Conservation (phyloP, 2,113 vertebrate genomes). For the Caranx ignobilis region DNA sequence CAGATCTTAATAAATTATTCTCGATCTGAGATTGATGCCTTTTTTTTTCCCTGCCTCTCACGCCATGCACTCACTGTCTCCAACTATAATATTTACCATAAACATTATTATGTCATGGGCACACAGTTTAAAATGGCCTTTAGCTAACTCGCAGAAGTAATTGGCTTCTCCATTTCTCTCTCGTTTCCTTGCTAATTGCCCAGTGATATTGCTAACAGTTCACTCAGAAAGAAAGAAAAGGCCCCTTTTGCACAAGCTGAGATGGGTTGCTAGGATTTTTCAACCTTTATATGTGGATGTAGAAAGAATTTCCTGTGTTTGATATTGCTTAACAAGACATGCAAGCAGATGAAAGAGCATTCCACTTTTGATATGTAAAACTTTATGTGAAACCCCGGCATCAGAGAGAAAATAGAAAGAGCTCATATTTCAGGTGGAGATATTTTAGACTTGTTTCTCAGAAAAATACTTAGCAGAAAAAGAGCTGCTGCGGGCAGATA, state of each 20-base stretch:
- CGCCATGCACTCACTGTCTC: conserved; percentile 87
- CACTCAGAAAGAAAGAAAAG: conserved; percentile 80
- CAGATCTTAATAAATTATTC: conserved; percentile 92
- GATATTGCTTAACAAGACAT: conserved; percentile 75
- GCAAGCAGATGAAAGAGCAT: conserved; percentile 68
- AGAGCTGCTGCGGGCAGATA: conserved; percentile 21
- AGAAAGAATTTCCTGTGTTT: conserved; percentile 72
- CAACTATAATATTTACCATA: conserved; percentile 92
- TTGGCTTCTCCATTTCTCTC: conserved; percentile 89
- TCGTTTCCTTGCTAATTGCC: conserved; percentile 88
- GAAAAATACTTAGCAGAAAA: conserved; percentile 54
- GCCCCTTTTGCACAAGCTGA: conserved; percentile 75
- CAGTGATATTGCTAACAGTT: conserved; percentile 86
- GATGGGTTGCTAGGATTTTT: conserved; percentile 75
- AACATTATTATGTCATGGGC: conserved; percentile 92
- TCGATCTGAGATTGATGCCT: conserved; percentile 89
- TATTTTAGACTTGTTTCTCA: conserved; percentile 72
- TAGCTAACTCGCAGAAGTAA: conserved; percentile 89
- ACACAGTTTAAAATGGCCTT: conserved; percentile 92
- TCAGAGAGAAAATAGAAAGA: conserved; percentile 69
- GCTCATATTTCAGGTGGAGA: conserved; percentile 72
- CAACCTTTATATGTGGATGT: conserved; percentile 69
- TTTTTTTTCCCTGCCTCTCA: conserved; percentile 82
- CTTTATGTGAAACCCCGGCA: conserved; percentile 66
- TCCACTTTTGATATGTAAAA: conserved; percentile 78